Base-by-base conservation (phyloP, 2,888 invertebrate species). In the Tipula vernalis region DNA sequence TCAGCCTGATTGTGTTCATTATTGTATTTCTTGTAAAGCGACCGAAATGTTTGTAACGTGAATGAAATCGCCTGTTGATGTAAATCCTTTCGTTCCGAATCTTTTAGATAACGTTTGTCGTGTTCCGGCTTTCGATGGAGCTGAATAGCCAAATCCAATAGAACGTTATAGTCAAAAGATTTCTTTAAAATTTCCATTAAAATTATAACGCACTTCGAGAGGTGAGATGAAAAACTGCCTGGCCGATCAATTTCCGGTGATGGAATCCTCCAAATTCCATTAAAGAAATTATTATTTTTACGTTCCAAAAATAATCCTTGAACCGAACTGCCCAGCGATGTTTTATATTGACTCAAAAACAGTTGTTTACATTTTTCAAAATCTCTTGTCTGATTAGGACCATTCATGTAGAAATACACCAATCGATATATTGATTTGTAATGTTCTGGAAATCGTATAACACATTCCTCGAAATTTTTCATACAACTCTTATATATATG, bases 181-280 rank as follows among this genome's bases (percentile, higher is more conserved):
- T 95, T 95, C 89, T 95, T 94, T 71, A 98, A 92, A 87, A 98
- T 94, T 90, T 97, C 96, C 92, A 98, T 93, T 5, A 98, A 93
- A 44, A 98, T 94, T 36, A 95, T 93, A 2, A 98, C 95, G 88
- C 96, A 96, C 87, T 97, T 94, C 88, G 95, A 96, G 95, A 98
- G 96, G 90, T 98, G 98, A 47, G 97, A 95, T 0, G 97, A 95
- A 90, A 99, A 96, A 88, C 97, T 96, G 3, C 98, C 98, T 0
- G 97, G 95, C 87, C 98, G 93, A 90, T 98, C 98, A 83, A 98
- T 96, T 92, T 99, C 98, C 87, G 94, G 94, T 1, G 95, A 94
- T 0, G 98, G 98, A 90, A 98, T 97, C 88, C 97, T 94, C 98
- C 98, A 98, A 87, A 98, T 95, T 86, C 98, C 96, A 92, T 97